Evolutionary conservation across 2,888 invertebrate species (phyloP), one percentile per base, ranked within the genome.

Genomic region (Synergus itoensis): DNA sequence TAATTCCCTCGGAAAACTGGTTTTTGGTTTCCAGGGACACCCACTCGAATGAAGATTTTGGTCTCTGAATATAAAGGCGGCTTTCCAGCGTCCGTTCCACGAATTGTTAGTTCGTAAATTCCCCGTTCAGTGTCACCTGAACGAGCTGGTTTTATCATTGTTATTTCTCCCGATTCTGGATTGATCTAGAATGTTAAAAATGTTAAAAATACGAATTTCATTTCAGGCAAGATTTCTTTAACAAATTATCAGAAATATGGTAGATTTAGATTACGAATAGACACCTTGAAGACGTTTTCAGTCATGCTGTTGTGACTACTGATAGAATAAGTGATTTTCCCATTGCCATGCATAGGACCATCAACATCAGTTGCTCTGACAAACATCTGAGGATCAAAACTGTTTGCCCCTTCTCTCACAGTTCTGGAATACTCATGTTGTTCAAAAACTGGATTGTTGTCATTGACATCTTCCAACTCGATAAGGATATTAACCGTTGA

Each of bases 341-440:
- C 96, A 78, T 95, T 95, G 0, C 96, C 96, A 91, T 96, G 96
- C 4, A 93, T 93, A 0, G 95, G 94, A 0, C 96, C 96, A 91
- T 97, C 97, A 16, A 93, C 93, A 90, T 97, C 97, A 1, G 94
- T 94, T 0, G 97, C 97, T 90, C 95, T 94, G 12, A 97, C 95
- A 83, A 96, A 94, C 86, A 97, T 94, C 81, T 96, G 96, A 0
- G 97, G 96, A 84, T 97, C 96, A 89, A 98, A 97, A 84, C 94
- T 94, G 0, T 94, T 94, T 0, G 96, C 95, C 0, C 95, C 96
- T 89, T 98, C 97, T 80, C 96, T 93, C 8, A 98, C 95, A 0
- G 96, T 96, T 78, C 96, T 93, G 40, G 95, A 94, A 86, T 97
- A 96, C 84, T 96, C 96, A 0, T 92, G 87, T 43, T 94, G 93